Conservation (phyloP, 2,797 vertebrate species). For the Enteromius thamalakanensis region DNA sequence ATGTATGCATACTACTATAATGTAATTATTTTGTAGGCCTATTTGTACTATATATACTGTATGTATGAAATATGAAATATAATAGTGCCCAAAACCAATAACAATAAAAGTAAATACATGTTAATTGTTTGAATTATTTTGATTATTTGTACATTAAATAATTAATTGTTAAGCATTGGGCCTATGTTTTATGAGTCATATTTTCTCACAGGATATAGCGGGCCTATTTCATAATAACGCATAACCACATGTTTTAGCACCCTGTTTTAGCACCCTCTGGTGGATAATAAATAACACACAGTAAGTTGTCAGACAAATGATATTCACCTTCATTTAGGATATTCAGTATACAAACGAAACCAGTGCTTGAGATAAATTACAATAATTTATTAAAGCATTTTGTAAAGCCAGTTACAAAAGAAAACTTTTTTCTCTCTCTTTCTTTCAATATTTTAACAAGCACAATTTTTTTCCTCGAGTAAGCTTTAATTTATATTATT, state of each 20-base stretch:
- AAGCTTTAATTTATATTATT: conserved; percentile 57
- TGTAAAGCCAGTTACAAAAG: conserved; percentile 95
- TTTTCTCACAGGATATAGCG: not conserved
- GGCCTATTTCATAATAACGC: not conserved
- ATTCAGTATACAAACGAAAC: conserved; percentile 45
- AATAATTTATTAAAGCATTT: conserved; percentile 96
- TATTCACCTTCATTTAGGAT: no score
- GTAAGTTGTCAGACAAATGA: not conserved
- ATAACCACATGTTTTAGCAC: not conserved
- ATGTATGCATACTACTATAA: not conserved
- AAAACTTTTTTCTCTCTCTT: conserved; percentile 62
- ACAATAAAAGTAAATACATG: not conserved
- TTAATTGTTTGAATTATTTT: not conserved
- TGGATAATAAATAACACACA: not conserved
- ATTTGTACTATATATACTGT: not conserved
- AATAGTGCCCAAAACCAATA: not conserved
- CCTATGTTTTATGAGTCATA: not conserved
- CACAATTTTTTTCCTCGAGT: conserved; percentile 60
- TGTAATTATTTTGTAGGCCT: not conserved
- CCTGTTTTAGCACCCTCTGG: not conserved
- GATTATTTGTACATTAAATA: not conserved
- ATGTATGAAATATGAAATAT: not conserved
- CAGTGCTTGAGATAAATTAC: conserved; percentile 68
- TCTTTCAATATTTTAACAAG: conserved; percentile 74
- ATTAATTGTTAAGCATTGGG: not conserved